Evolutionary conservation across 2,888 invertebrate species (phyloP), one percentile per base, ranked within the genome.

Genomic region (Crioceris asparagi): DNA sequence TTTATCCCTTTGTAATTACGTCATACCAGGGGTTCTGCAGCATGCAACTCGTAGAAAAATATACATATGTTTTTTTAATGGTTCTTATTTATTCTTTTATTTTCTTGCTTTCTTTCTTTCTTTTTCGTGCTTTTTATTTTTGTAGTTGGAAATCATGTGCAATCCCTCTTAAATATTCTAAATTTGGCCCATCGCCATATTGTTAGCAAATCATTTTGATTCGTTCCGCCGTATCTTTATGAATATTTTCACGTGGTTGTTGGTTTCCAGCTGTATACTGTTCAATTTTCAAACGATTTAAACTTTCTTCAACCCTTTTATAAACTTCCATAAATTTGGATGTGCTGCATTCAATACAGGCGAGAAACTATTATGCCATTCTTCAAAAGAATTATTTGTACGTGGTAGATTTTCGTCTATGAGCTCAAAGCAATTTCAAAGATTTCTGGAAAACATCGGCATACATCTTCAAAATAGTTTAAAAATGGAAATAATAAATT

Each of bases 81-180:
- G n/a, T n/a, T 32, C 16, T 19, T 32, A 17, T 32, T 21, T 15
- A 1, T 17, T 10, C 11, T 32, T 32, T 32, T 21, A 18, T 32
- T 32, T 21, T 18, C 11, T 17, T 32, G 7, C n/a, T 17, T 3
- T 15, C 11, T 32, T 32, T 18, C 19, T 32, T 32, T 32, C 2
- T 7, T 31, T 31, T 31, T 31, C 16, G 14, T 6, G 7, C 2
- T 11, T 31, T 15, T 31, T 31, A 31, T 31, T 31, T 31, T 11
- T 31, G 31, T 6, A 31, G 31, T 11, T 6, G 31, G 18, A 32
- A 32, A 15, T 17, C 19, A 6, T 32, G 17, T 7, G 32, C 32
- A 32, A 32, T 32, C 10, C 32, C 32, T 7, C 17, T 17, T 32
- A 32, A 4, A 32, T 32, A 32, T 32, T 32, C 32, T 14, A 32